Evolutionary conservation across 1,140 invertebrate genomes (phyloP), one percentile per base, ranked within the genome.

Genomic region (Drosophila malerkotliana): DNA sequence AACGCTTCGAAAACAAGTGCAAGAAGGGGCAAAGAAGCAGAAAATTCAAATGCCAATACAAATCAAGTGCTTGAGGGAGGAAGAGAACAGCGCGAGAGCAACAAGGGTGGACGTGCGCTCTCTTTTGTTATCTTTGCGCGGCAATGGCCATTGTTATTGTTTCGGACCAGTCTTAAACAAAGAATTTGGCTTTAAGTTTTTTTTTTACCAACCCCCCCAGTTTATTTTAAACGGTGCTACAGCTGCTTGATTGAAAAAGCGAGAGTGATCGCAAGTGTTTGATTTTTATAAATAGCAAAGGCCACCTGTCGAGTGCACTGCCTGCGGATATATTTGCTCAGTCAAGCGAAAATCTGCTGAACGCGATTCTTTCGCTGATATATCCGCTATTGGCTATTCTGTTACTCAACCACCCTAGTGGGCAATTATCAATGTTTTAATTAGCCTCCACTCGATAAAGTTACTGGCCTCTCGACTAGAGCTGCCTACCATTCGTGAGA

Each of bases 261-360:
- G 39, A 76, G 53, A 61, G 59, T 79, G 45, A 61, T 57, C 41
- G 53, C 51, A 61, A 62, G 47, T 59, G 72, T 72, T 79, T 53
- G 15, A 1, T 69, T 76, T 69, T 76, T 76, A 77, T 57, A 89
- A 84, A 83, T 79, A 82, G 67, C 24, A 61, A 78, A 88, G 82
- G 83, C 83, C 83, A 88, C 83, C 83, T 88, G 83, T 88, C 83
- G 64, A 72, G 52, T 84, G 79, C 83, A 66, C 68, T 77, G 67
- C 45, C 63, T 72, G 66, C 62, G 64, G 49, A 34, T 32, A 64
- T 57, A 21, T 52, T 37, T 76, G 76, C 8, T 71, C 53, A 68
- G 59, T 88, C 76, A 78, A 30, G 73, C 73, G 77, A 80, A 53
- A 69, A 78, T 72, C 21, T 67, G 41, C 47, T 28, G 48, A 72